phyloP scores from a whole-genome alignment of 2,888 invertebrate genomes.

The Sceliomorpha sp. region DNA sequence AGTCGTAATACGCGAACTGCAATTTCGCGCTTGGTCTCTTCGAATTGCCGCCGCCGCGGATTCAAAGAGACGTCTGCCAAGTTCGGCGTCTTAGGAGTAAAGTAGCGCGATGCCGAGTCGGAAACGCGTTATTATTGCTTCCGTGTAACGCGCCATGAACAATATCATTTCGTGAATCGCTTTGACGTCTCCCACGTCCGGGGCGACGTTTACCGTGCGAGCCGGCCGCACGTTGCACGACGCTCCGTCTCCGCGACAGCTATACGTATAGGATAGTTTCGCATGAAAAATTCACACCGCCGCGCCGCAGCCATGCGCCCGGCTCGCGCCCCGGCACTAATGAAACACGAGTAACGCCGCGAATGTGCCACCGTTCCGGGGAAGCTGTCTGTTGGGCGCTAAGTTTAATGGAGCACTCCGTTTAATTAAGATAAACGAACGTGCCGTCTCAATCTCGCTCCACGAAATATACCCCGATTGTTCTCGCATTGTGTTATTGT shows the following conservation, averaged over 20 bases:
- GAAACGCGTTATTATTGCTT: conserved; percentile 44
- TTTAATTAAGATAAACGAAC: conserved; percentile 3
- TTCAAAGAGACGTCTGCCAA: conserved; percentile 50
- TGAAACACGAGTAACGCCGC: not conserved
- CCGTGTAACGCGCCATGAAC: conserved; percentile 34
- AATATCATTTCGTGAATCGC: conserved; percentile 29
- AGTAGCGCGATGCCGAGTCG: conserved; percentile 35
- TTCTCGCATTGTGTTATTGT: too few species aligned
- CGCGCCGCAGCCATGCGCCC: too few species aligned
- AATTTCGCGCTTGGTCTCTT: conserved; percentile 52
- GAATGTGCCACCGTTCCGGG: not conserved
- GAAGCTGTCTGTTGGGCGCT: not conserved
- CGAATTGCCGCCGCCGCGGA: conserved; percentile 44
- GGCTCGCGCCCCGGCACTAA: not conserved
- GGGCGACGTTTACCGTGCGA: conserved; percentile 11
- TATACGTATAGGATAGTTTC: too few species aligned
- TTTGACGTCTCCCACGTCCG: conserved; percentile 14
- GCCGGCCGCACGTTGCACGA: too few species aligned
- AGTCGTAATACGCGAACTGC: conserved; percentile 39
- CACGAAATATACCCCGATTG: too few species aligned
- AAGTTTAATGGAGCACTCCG: not conserved
- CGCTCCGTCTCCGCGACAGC: too few species aligned
- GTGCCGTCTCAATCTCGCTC: too few species aligned
- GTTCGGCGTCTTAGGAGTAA: conserved; percentile 36
- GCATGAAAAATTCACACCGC: too few species aligned